Percentiles rank a stretch among this genome's conserved stretches.
These are phyloP conservation scores for Perognathus longimembris DNA, from an alignment of 2,113 vertebrate species.

Conservation along the genomic window DNA sequence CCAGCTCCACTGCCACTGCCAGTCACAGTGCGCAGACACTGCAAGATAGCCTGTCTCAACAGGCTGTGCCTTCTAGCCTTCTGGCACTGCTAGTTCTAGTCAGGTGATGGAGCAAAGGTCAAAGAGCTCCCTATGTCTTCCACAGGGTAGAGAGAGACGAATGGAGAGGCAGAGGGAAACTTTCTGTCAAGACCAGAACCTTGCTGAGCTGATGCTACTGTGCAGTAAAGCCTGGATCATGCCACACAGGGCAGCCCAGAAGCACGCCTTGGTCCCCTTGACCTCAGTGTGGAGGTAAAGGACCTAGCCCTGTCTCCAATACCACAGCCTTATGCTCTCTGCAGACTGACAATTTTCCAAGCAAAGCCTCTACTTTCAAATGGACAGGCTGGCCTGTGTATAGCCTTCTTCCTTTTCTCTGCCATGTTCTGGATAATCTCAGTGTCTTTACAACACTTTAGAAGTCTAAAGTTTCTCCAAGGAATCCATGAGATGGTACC, in stretches of 20 bases:
- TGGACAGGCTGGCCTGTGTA: too few relatives aligned
- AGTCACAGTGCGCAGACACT: neutral
- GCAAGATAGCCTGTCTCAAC: neutral
- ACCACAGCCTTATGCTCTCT: fast-evolving
- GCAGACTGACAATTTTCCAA: neutral
- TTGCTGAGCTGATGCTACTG: neutral
- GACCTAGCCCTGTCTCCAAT: neutral
- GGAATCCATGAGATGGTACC: neutral
- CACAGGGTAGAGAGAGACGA: too few relatives aligned
- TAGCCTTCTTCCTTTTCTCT: neutral
- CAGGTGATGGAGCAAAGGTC: neutral
- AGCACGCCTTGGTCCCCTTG: neutral
- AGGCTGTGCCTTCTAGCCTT: neutral
- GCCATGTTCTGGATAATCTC: neutral
- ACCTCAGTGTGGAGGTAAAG: neutral
- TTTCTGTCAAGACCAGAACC: neutral
- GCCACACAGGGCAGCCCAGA: fast-evolving
- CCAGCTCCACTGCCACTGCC: neutral
- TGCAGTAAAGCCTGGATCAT: fast-evolving
- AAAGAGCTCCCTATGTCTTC: neutral
- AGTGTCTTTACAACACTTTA: neutral
- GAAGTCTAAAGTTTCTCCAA: neutral
- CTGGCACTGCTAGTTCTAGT: neutral
- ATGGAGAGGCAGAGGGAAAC: neutral
- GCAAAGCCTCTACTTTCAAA: neutral